phyloP scores from a whole-genome alignment of 2,113 vertebrate genomes.

The Melanocharis versteri region DNA sequence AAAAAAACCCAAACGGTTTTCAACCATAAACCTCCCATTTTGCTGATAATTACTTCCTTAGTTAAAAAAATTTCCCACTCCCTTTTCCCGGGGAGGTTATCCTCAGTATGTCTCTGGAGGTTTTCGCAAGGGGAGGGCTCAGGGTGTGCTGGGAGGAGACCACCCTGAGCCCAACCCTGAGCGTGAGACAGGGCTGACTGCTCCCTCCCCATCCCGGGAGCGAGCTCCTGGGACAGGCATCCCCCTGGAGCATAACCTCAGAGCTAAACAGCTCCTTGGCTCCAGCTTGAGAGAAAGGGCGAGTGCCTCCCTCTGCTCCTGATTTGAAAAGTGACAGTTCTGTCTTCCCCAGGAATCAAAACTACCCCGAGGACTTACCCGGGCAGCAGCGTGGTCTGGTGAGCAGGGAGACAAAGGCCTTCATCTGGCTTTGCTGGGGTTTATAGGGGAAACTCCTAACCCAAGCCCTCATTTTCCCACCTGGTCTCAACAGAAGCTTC shows the following conservation, averaged over 20 bases:
- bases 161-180: neutral
- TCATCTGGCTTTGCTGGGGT: neutral
- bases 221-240: conserved; percentile 6
- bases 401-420: neutral
- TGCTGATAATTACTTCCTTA: neutral
- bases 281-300: neutral
- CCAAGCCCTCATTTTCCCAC: neutral
- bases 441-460: neutral
- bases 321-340: neutral
- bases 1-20: neutral
- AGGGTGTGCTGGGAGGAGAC: neutral
- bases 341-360: neutral
- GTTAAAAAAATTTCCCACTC: neutral
- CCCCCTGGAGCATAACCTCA: neutral
- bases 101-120: neutral
- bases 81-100: neutral
- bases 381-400: neutral
- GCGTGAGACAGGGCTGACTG: neutral
- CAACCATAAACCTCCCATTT: neutral
- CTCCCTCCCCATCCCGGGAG: neutral
- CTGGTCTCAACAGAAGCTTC: neutral
- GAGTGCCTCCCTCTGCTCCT: neutral
- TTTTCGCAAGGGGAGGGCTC: neutral
- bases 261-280: neutral
- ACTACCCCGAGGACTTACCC: rapidly evolving